Conservation (phyloP, 2,797 vertebrate genomes). For the Sebastes hubbsi region DNA sequence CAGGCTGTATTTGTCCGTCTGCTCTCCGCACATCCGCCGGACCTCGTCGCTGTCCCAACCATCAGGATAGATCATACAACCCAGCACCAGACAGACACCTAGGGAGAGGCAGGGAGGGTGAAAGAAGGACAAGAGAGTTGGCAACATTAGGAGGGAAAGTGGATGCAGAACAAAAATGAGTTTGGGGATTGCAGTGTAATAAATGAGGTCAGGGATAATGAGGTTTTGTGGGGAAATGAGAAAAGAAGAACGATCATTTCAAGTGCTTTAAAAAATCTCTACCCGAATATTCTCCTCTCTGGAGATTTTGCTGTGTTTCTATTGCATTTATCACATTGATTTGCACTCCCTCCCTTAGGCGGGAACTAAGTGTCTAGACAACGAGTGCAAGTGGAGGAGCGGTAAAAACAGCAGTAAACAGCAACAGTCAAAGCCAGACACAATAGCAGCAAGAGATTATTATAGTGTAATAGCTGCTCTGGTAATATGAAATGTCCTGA, state of each 20-base stretch:
- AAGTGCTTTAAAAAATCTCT: constrained; percentile 8
- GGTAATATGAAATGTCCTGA: background rate
- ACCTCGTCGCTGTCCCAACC: constrained; percentile 97
- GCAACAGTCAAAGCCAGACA: constrained; percentile 1
- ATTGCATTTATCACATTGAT: constrained; percentile 25
- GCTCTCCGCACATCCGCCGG: constrained; percentile 92
- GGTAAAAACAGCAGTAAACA: constrained; percentile 36
- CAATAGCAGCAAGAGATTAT: constrained; percentile 8
- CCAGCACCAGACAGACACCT: constrained; percentile 94
- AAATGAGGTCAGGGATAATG: constrained; percentile 24
- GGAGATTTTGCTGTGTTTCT: constrained; percentile 11
- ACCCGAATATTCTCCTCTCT: background rate
- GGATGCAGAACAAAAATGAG: background rate
- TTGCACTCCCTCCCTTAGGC: constrained; percentile 16
- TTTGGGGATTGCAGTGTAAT: background rate
- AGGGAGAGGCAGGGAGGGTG: background rate
- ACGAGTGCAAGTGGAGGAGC: background rate
- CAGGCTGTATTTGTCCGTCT: constrained; percentile 90
- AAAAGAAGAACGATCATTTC: constrained; percentile 13
- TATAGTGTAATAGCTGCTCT: background rate
- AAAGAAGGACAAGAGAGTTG: background rate
- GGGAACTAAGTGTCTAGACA: constrained; percentile 8
- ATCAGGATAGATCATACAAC: constrained; percentile 96
- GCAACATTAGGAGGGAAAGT: background rate
- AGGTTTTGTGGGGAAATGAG: constrained; percentile 15